Evolutionary conservation across 2,797 vertebrate species (phyloP).

Genomic region (Pelobates cultripes): DNA sequence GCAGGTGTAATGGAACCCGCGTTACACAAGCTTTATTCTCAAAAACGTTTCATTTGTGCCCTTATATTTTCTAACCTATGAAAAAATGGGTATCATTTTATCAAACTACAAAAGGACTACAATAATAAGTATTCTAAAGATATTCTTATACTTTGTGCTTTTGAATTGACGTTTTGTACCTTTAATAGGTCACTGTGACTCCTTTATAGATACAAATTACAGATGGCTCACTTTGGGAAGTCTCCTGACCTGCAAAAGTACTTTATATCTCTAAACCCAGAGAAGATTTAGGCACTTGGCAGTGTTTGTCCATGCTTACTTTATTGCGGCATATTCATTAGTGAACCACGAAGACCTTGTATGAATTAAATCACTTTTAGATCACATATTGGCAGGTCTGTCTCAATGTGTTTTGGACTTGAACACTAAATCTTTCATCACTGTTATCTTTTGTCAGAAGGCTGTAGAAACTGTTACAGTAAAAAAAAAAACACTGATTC

Average conservation of each 20-base stretch:
- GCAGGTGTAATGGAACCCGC: too few species aligned
- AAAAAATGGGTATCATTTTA: too few species aligned
- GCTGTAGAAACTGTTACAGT: constrained; percentile 23
- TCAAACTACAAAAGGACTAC: too few species aligned
- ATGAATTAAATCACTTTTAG: constrained; percentile 47
- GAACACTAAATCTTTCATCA: constrained; percentile 32
- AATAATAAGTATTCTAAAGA: too few species aligned
- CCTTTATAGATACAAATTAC: constrained; percentile 26
- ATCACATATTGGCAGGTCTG: constrained; percentile 50
- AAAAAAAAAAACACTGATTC: constrained; percentile 6
- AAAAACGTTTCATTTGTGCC: too few species aligned
- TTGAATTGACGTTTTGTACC: not conserved
- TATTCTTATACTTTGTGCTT: too few species aligned
- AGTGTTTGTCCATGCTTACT: constrained; percentile 38
- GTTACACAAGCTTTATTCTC: too few species aligned
- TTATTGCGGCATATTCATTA: constrained; percentile 50
- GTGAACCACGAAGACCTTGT: constrained; percentile 44
- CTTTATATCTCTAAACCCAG: constrained; percentile 21
- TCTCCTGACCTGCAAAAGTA: constrained; percentile 40
- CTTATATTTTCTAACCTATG: too few species aligned
- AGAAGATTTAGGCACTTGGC: constrained; percentile 49
- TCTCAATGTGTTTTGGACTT: constrained; percentile 36
- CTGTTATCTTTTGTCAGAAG: constrained; percentile 37
- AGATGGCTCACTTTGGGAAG: constrained; percentile 25
- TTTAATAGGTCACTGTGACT: constrained; percentile 1